Evolutionary conservation across 2,888 invertebrate genomes (phyloP), one percentile per base, ranked within the genome.

Genomic region (Tetranychus piercei): DNA sequence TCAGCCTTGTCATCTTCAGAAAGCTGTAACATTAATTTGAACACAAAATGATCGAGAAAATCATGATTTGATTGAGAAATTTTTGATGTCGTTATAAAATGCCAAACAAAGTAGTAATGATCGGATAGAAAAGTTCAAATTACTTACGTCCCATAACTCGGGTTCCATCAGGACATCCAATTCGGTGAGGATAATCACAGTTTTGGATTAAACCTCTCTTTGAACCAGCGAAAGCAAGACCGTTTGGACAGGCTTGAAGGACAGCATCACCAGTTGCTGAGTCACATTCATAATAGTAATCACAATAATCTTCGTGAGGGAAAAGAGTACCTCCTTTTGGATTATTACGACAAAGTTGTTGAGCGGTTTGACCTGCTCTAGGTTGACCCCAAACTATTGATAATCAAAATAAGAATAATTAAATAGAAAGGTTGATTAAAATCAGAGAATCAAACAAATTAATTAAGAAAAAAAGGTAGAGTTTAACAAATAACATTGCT

Each of bases 201-300:
- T 78, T 77, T 1, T 75, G 44, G 4, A 77, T 34, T 15, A 79
- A 73, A 20, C 79, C 79, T 69, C 78, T 69, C 80, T 91, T 89
- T 81, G 91, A 91, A 5, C 92, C 92, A 22, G 92, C 91, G 83
- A 90, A 93, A 71, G 92, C 92, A 78, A 92, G 84, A 0, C 92
- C 92, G 81, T 92, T 93, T 75, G 92, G 92, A 81, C 92, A 93
- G 84, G 92, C 91, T 82, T 91, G 91, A 76, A 92, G 85, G 78
- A 90, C 88, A 0, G 90, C 87, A 81, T 90, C 89, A 0, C 90
- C 90, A 79, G 87, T 88, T 20, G 75, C 44, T 11, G 74, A 55
- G 77, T 91, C 89, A 80, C 92, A 92, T 82, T 92, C 91, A 91
- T 91, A 92, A 81, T 89, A 90, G 75, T 87, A 85, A 82, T 89